These are phyloP conservation scores for Proteles cristata DNA, from an alignment of 2,113 vertebrate species.

Conservation along the genomic window DNA sequence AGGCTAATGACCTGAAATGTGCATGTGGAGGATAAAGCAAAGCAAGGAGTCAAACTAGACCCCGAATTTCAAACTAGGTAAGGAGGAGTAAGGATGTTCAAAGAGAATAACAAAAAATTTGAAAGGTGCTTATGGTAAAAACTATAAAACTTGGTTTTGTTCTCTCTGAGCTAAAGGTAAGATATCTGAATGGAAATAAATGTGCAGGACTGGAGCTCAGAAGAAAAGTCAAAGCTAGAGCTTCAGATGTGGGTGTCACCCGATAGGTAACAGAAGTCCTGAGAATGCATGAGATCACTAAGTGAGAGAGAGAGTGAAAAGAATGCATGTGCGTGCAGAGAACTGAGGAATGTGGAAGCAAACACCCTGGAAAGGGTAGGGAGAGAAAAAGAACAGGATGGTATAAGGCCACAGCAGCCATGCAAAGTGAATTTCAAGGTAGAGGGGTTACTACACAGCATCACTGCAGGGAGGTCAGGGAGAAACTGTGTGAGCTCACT, in stretches of 20 bases:
- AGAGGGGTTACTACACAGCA: neutral
- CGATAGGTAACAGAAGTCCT: neutral
- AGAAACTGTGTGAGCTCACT: neutral
- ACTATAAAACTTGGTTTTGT: neutral
- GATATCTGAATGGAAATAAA: neutral
- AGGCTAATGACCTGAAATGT: neutral
- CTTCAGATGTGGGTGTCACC: neutral
- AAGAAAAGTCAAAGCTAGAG: neutral
- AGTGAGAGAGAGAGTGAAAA: neutral
- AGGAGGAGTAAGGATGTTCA: neutral
- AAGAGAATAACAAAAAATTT: conserved; percentile 24
- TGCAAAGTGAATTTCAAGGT: neutral
- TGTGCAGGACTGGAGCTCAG: neutral
- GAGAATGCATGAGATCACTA: conserved; percentile 26
- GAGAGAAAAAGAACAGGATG: neutral
- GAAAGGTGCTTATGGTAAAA: neutral
- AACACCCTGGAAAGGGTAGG: neutral
- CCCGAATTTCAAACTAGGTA: neutral
- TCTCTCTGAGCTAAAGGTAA: neutral
- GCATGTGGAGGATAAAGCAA: neutral
- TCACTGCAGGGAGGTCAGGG: neutral
- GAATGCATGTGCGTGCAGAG: neutral
- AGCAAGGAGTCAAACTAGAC: neutral
- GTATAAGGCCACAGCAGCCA: neutral
- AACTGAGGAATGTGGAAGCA: neutral